A percentile compares a stretch with the other conserved stretches of the same genome.
phyloP scores from a whole-genome alignment of 2,113 vertebrate species.

The Cardinalis cardinalis region DNA sequence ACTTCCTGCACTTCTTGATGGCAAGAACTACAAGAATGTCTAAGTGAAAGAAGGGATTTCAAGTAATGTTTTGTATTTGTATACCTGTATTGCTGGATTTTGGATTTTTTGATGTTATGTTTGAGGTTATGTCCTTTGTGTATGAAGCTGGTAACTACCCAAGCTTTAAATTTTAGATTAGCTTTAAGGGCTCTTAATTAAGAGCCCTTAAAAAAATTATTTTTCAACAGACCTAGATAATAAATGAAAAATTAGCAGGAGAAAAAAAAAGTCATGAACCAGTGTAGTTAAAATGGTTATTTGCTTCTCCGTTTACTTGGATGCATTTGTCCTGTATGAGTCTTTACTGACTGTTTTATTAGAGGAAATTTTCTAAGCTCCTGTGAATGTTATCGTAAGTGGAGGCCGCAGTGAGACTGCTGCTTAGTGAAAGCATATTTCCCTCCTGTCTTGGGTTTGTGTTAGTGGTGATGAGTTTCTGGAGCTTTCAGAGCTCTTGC shows the following conservation, averaged over 20 bases:
- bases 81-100: not conserved
- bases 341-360: not conserved
- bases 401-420: not conserved
- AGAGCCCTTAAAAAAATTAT: not conserved
- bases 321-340: not conserved
- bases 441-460: not conserved
- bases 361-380: not conserved
- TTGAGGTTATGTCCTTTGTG: not conserved
- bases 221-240: not conserved
- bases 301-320: not conserved
- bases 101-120: not conserved
- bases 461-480: constrained; percentile 21
- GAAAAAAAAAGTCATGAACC: not conserved
- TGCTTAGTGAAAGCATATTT: not conserved
- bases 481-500: not conserved
- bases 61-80: not conserved
- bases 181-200: not conserved
- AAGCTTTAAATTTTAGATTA: not conserved
- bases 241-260: not conserved
- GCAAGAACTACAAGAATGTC: not conserved
- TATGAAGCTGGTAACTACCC: not conserved
- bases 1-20: not conserved
- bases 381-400: not conserved
- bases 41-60: not conserved
- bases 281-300: not conserved